Conservation (phyloP, 1,140 invertebrate species). For the Drosophila sulfurigaster region DNA sequence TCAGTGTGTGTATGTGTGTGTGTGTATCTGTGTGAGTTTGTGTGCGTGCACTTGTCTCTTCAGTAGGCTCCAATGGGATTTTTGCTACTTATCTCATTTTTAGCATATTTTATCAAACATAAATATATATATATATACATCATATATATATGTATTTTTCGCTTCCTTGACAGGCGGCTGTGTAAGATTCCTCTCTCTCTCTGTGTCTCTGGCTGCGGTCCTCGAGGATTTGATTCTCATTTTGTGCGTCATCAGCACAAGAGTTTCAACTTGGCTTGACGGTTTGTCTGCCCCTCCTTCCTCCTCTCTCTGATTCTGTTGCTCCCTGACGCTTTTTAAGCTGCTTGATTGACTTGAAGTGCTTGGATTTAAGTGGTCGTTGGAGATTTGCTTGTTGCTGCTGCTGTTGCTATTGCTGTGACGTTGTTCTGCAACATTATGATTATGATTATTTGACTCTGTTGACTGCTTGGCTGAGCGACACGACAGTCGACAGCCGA, state of each 20-base stretch:
- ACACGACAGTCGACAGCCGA: slow-evolving; percentile 10
- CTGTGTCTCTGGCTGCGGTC: slow-evolving; percentile 15
- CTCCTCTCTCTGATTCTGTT: too few species aligned
- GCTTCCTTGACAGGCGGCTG: slow-evolving; percentile 40
- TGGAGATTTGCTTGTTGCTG: slow-evolving; percentile 52
- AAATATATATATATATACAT: slow-evolving; percentile 17
- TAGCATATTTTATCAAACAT: slow-evolving; percentile 80
- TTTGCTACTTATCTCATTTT: slow-evolving; percentile 79
- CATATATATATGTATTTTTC: slow-evolving; percentile 60
- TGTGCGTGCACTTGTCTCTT: slow-evolving; percentile 51
- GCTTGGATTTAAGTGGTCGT: slow-evolving; percentile 62
- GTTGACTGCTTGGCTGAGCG: slow-evolving; percentile 38
- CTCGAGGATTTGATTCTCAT: slow-evolving; percentile 62
- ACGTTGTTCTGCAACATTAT: slow-evolving; percentile 32
- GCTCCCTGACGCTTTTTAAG: slow-evolving; percentile 55
- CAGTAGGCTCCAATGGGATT: slow-evolving; percentile 72
- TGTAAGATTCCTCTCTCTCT: background rate
- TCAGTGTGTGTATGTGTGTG: slow-evolving; percentile 16
- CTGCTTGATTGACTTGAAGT: slow-evolving; percentile 70
- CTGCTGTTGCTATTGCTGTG: slow-evolving; percentile 3
- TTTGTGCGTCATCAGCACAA: slow-evolving; percentile 44
- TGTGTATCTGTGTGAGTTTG: slow-evolving; percentile 37
- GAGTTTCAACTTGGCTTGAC: slow-evolving; percentile 37
- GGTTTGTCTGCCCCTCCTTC: background rate
- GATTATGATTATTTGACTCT: slow-evolving; percentile 52